Evolutionary conservation across 2,797 vertebrate species (phyloP).

Genomic region (Gastrophryne carolinensis): DNA sequence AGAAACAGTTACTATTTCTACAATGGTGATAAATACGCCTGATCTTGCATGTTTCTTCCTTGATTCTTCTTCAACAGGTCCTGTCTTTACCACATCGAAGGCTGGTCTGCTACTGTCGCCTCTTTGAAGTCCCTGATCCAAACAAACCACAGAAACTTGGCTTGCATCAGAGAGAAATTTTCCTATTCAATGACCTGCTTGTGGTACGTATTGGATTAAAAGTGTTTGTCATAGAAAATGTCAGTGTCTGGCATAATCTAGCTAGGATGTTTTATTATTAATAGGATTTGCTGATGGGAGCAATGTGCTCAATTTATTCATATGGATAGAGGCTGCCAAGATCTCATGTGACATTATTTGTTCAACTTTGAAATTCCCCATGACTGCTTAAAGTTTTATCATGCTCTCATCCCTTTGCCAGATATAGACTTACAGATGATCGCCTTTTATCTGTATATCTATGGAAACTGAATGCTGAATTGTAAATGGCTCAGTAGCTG

Average conservation of each 20-base stretch:
- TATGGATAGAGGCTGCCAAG: neutral
- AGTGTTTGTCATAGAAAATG: neutral
- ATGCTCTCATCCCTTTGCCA: slow-evolving; percentile 15
- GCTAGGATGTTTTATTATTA: slow-evolving; percentile 19
- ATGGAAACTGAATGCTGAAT: slow-evolving; percentile 7
- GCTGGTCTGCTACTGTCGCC: slow-evolving; percentile 93
- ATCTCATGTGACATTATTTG: neutral
- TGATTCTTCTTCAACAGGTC: slow-evolving; percentile 71
- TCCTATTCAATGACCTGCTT: slow-evolving; percentile 95
- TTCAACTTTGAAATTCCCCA: neutral
- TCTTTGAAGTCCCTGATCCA: slow-evolving; percentile 95
- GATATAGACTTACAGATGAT: slow-evolving; percentile 32
- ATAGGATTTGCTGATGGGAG: neutral
- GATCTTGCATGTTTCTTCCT: neutral
- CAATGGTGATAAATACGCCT: too few species aligned
- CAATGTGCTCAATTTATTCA: neutral
- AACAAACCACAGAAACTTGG: slow-evolving; percentile 96
- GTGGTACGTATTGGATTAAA: slow-evolving; percentile 76
- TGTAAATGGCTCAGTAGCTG: neutral
- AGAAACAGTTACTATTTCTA: too few species aligned
- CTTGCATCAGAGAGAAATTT: slow-evolving; percentile 94
- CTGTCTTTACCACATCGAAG: slow-evolving; percentile 91
- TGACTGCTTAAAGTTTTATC: slow-evolving; percentile 5
- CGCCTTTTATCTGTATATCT: slow-evolving; percentile 13
- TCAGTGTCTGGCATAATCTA: neutral